phyloP scores from a whole-genome alignment of 2,797 vertebrate species.

The Masticophis lateralis region DNA sequence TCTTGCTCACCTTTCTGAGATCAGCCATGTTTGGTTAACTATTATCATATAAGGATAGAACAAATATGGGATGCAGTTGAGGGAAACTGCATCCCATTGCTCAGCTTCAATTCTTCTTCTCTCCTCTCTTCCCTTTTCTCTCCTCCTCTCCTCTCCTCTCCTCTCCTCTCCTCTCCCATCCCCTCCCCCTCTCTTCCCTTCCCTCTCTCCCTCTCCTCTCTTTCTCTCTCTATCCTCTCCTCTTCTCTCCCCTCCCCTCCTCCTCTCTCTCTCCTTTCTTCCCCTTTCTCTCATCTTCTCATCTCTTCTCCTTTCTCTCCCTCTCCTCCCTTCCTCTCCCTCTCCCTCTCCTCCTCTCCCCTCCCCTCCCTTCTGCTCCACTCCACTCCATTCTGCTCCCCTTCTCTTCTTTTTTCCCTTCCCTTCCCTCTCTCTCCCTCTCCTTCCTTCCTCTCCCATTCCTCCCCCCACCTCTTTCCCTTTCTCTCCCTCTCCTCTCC shows the following conservation, averaged over 20 bases:
- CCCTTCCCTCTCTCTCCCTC: no score
- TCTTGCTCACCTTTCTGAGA: not conserved
- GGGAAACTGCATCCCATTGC: not conserved
- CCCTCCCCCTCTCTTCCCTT: rapidly evolving
- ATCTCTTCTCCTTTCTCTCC: no score
- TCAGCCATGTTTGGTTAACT: not conserved
- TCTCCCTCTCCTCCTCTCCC: no score
- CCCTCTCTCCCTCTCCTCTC: rapidly evolving
- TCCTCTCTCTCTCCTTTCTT: rapidly evolving
- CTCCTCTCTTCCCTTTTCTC: not conserved
- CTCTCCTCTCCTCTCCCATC: no score
- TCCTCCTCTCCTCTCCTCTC: not conserved
- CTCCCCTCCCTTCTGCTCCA: rapidly evolving
- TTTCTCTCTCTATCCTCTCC: no score
- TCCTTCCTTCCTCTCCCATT: no score
- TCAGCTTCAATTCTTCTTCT: not conserved
- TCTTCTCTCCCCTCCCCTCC: no score
- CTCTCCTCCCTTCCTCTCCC: no score
- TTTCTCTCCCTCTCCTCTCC: rapidly evolving
- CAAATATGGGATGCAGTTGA: not conserved
- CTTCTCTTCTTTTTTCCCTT: no score
- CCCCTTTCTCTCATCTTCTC: no score
- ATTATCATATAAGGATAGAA: not conserved
- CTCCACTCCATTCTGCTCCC: no score
- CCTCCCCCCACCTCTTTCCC: no score